Conservation (phyloP, 2,797 vertebrate genomes). For the Centroberyx gerrardi region DNA sequence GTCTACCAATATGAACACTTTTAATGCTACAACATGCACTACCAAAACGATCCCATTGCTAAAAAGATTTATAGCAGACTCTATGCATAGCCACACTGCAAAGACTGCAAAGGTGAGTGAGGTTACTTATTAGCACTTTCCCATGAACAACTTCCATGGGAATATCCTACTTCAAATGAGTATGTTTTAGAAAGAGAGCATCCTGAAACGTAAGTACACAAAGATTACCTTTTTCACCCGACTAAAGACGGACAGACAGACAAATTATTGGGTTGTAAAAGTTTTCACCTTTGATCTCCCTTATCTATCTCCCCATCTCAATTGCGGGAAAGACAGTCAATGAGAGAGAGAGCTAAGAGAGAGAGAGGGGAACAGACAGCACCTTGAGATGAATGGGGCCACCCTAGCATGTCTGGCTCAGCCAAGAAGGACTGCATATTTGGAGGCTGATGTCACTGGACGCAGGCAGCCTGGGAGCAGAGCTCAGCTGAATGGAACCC, state of each 20-base stretch:
- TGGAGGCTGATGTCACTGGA: conserved; percentile 82
- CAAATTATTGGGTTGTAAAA: conserved; percentile 25
- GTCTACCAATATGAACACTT: not conserved
- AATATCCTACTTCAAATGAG: not conserved
- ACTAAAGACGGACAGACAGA: conserved; percentile 15
- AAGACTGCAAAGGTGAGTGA: not conserved
- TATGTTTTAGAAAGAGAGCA: not conserved
- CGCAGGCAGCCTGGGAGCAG: conserved; percentile 54
- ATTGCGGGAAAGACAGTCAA: conserved; percentile 12
- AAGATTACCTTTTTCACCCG: conserved; percentile 14
- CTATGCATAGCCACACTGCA: no score
- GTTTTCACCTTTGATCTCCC: conserved; percentile 52
- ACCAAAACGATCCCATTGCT: not conserved
- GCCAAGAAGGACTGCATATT: conserved; percentile 76
- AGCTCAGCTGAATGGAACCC: conserved; percentile 48
- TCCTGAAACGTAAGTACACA: conserved; percentile 5
- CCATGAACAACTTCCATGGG: not conserved
- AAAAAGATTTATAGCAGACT: no score
- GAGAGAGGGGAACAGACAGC: conserved; percentile 49
- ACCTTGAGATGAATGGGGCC: conserved; percentile 72
- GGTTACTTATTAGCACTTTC: not conserved
- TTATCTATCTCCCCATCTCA: conserved; percentile 31
- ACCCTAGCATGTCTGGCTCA: conserved; percentile 60
- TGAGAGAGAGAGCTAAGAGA: conserved; percentile 2
- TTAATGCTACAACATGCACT: not conserved